Percentiles rank a stretch among this genome's conserved stretches.
phyloP scores from a whole-genome alignment of 2,888 invertebrate species.

The Cerastoderma edule region DNA sequence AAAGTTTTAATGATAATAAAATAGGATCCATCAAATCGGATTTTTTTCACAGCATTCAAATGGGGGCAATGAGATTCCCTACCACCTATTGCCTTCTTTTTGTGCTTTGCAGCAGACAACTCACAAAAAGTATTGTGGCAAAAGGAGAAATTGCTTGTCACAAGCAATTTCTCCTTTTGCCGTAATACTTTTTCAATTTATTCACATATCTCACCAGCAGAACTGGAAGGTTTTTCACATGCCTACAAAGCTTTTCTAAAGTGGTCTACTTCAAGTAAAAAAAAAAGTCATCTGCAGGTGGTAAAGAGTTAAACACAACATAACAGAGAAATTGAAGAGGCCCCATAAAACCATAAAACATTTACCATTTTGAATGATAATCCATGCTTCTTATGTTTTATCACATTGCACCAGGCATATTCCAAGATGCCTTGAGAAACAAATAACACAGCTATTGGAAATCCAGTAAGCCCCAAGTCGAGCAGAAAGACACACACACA shows the following conservation, averaged over 20 bases:
- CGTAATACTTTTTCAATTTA: no score
- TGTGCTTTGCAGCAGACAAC: no score
- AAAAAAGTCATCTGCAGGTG: background rate
- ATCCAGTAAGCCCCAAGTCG: background rate
- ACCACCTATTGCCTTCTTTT: no score
- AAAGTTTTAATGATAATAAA: no score
- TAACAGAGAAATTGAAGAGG: no score
- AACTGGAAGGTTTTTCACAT: no score
- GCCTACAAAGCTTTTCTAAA: constrained; percentile 8
- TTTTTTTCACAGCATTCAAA: no score
- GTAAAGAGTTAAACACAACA: constrained; percentile 11
- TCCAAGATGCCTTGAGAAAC: constrained; percentile 5
- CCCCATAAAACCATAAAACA: background rate
- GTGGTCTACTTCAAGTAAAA: background rate
- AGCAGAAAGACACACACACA: background rate
- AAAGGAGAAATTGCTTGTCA: constrained; percentile 3
- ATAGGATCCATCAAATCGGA: no score
- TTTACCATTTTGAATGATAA: constrained; percentile 4
- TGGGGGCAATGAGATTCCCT: no score
- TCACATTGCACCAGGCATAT: background rate
- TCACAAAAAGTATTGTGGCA: constrained; percentile 1
- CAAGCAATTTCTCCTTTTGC: constrained; percentile 9
- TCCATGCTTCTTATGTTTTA: background rate
- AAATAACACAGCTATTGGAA: constrained; percentile 14
- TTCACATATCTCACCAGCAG: no score